Evolutionary conservation across 2,888 invertebrate species (phyloP), one percentile per base, ranked within the genome.

Genomic region (Eupsilia transversa): DNA sequence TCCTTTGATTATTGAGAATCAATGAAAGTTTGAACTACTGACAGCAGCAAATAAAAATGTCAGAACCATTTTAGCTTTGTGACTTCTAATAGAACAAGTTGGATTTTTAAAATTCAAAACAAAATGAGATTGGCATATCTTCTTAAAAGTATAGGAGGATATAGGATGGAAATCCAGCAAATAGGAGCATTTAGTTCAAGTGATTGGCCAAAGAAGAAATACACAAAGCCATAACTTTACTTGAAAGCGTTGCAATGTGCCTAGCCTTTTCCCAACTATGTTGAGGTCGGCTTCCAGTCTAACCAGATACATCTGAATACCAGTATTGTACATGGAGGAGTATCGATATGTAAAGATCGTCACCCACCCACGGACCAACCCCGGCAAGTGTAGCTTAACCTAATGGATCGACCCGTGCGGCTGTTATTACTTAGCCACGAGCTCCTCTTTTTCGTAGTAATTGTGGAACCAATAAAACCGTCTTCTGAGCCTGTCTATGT

Each of bases 11-110:
- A 78, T 63, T 27, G n/a, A 35, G 27, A 59, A 65, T 54, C 23
- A 77, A 43, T 77, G n/a, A 30, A 56, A 79, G 30, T 56, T 71
- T 46, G 14, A 43, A 72, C 20, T 38, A 9, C 6, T 41, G 27
- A 27, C 38, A 38, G 20, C 23, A 30, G 4, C 20, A 30, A 30
- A 12, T 9, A 61, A 61, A 30, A 30, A 23, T 30, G 23, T 43
- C 9, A 9, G 23, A 30, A 30, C 5, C 4, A 20, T 30, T 43
- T 43, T 23, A 43, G 6, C 20, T 17, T 35, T 27, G 14, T 9
- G n/a, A 23, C 14, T 35, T 7, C 0, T 14, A 59, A 33, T 33
- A 33, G 1, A 60, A 7, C 6, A 14, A 59, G 33, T 35, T 2
- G 2, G 27, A 14, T 10, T 27, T 27, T 4, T n/a, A 0, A 20